Base-by-base conservation (phyloP, 2,797 vertebrate genomes). In the Bovichtus variegatus region DNA sequence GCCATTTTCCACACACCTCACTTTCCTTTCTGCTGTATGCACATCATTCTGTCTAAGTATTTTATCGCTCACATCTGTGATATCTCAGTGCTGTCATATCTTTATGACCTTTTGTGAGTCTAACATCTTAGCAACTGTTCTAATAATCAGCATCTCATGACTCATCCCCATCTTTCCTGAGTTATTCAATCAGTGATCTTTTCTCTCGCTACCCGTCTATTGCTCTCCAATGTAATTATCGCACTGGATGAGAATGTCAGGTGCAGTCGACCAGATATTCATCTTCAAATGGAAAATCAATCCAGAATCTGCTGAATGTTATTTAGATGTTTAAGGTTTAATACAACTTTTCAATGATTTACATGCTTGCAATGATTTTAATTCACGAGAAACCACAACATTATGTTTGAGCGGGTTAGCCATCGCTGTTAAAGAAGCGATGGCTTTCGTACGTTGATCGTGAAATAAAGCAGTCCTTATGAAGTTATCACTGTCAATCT, bases 181-280 rank as follows among this genome's bases (percentile, higher is more conserved):
- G 82, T 91, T 87, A 89, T 91, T 89, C 91, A 88, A 88, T 88
- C 89, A 90, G 80, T 88, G 84, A 92, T 91, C 88, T 92, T 89
- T 91, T 90, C 86, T 90, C 85, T 83, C 69, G 44, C 85, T 70
- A 77, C 85, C 67, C 57, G 46, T 89, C 86, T 82, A 80, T 91
- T 84, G 84, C 89, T 91, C 88, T 93, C 87, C 88, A 87, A 91
- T 89, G 75, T 89, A 92, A 93, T 94, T 91, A 93, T 89, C 83
- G 65, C 76, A 44, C 87, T 82, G 76, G 87, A 89, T 87, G 87
- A 91, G 91, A 92, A 93, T 93, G 92, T 93, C 92, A 93, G 87
- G 87, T 91, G 85, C 84, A 78, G 87, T 61, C 78, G 50, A 72
- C 75, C 80, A 87, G 77, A 90, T 89, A 89, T 68, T 89, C 76